Conservation (phyloP, 2,113 vertebrate genomes). For the Pseudorasbora parva region DNA sequence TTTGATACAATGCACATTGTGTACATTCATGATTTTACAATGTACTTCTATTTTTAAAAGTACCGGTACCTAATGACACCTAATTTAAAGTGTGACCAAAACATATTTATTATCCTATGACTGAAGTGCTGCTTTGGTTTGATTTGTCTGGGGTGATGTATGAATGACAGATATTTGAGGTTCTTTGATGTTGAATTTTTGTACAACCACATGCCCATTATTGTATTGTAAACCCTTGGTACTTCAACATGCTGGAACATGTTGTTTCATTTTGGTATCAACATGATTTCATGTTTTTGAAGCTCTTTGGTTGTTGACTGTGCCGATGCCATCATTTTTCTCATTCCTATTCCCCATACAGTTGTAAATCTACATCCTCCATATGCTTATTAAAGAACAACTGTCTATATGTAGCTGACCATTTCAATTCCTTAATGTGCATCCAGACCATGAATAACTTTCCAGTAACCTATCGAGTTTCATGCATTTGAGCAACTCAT, state of each 20-base stretch:
- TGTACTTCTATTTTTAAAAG: too few species aligned
- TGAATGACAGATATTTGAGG: background rate
- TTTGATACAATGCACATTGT: too few species aligned
- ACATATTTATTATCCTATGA: too few species aligned
- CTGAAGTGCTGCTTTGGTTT: background rate
- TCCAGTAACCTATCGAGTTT: background rate
- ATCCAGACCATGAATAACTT: background rate
- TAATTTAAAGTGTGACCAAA: too few species aligned
- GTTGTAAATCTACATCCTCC: background rate
- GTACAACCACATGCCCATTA: background rate
- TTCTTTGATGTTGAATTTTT: background rate
- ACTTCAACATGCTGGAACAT: background rate
- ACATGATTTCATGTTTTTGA: background rate
- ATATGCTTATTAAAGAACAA: background rate
- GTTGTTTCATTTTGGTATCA: too few species aligned
- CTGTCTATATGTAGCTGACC: too few species aligned
- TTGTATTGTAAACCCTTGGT: background rate
- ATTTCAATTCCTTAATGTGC: background rate
- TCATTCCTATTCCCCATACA: background rate
- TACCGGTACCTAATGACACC: too few species aligned
- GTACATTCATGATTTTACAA: too few species aligned
- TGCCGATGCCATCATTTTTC: background rate
- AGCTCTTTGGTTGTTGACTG: background rate
- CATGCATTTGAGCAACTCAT: background rate
- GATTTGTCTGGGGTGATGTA: background rate